Evolutionary conservation across 2,888 invertebrate genomes (phyloP).

Genomic region (Melieria crassipennis): DNA sequence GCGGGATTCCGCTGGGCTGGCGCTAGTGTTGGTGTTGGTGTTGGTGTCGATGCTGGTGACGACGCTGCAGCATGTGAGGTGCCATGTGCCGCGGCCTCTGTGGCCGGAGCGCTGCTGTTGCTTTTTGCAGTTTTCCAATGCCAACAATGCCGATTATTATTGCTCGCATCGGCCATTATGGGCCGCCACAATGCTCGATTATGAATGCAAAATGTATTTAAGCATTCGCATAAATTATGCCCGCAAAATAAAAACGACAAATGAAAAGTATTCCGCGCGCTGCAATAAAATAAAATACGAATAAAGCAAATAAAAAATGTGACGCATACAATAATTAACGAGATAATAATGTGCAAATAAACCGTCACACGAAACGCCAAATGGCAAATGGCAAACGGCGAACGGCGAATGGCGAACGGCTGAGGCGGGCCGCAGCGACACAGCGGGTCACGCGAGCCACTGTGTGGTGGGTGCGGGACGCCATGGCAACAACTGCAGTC

Average conservation of each 20-base stretch:
- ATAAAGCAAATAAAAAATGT: constrained; percentile 18
- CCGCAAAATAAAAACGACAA: constrained; percentile 4
- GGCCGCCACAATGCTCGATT: constrained; percentile 43
- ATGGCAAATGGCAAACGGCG: constrained; percentile 11
- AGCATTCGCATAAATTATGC: constrained; percentile 47
- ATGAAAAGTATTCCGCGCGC: not conserved
- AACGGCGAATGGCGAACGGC: no score
- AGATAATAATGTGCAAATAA: constrained; percentile 49
- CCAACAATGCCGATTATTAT: constrained; percentile 34
- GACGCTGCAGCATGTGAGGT: no score
- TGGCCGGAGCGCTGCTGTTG: no score
- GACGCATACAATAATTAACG: constrained; percentile 46
- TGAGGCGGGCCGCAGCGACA: constrained; percentile 3
- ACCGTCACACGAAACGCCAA: constrained; percentile 39
- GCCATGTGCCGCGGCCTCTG: no score
- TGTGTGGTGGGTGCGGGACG: not conserved
- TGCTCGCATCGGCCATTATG: constrained; percentile 20
- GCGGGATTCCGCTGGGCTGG: no score
- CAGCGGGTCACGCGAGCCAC: constrained; percentile 2
- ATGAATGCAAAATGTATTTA: constrained; percentile 47
- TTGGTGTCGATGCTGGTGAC: no score
- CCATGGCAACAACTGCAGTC: not conserved
- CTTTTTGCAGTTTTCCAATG: not conserved
- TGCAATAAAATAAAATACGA: constrained; percentile 12
- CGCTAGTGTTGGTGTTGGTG: no score